Evolutionary conservation across 2,797 vertebrate genomes (phyloP), one percentile per base, ranked within the genome.

Genomic region (Lycodopsis pacificus): DNA sequence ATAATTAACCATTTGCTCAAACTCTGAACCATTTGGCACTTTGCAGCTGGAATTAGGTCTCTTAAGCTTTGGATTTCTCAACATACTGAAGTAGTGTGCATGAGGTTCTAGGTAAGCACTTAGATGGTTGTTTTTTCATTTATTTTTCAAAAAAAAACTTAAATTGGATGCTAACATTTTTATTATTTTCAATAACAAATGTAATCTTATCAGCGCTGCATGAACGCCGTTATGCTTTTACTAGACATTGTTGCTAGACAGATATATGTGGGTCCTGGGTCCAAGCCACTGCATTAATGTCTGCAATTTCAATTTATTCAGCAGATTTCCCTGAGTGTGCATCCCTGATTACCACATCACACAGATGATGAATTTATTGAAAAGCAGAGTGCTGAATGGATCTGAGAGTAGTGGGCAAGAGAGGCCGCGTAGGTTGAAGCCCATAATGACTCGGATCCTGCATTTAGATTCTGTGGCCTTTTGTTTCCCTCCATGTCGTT

Each of bases 271-370:
- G 1, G 14, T 79, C 15, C 4, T 70, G 12, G 38, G 7, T 42
- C 58, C n/a, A 57, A 44, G 25, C 44, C 46, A 49, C 44, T 48
- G 34, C 46, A 69, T 69, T 76, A 36, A 53, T 48, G n/a, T 58
- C 10, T 36, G 32, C 46, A 27, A 40, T 77, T 61, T 56, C 0
- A 65, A 82, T 82, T 10, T 71, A 85, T 81, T 78, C 69, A 80
- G 42, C 27, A 67, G 56, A 77, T 78, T 78, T 69, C 38, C 38
- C 12, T 51, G 38, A 69, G 36, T 59, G 58, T 65, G 70, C 2
- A 10, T 62, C 44, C 65, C 78, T 91, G 74, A 94, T 95, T 93
- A 92, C 54, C 93, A 94, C 89, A 92, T 94, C 91, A 94, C 77
- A 95, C 88, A 86, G 77, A 84, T 49, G 77, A 85, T 80, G 81